phyloP scores from a whole-genome alignment of 1,140 invertebrate genomes.

The Dinoponera quadriceps region DNA sequence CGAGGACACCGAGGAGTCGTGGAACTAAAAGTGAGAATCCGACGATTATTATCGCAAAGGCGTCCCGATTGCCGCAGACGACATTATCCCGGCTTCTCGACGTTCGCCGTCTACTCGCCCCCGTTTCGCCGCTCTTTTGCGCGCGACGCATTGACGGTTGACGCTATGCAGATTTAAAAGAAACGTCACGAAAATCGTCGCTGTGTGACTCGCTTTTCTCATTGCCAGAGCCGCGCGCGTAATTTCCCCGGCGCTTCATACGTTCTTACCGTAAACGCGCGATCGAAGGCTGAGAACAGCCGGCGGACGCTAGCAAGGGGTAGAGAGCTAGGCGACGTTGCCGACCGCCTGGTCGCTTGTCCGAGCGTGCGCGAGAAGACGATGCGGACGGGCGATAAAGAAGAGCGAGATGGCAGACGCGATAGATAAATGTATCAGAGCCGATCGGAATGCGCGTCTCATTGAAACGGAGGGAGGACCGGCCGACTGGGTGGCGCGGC shows the following conservation, averaged over 20 bases:
- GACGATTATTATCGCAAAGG: too few relatives aligned
- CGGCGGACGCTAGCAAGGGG: conserved; percentile 23
- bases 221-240: conserved; percentile 1
- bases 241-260: conserved; percentile 11
- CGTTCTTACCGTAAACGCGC: conserved; percentile 33
- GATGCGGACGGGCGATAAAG: conserved; percentile 71
- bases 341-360: conserved; percentile 45
- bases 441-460: conserved; percentile 66
- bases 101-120: conserved; percentile 24
- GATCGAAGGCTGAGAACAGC: conserved; percentile 41
- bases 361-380: conserved; percentile 49
- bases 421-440: conserved; percentile 77
- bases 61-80: too few relatives aligned
- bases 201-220: conserved; percentile 52
- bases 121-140: too few relatives aligned
- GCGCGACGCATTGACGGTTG: background rate
- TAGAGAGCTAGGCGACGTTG: conserved; percentile 22
- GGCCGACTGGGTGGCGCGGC: background rate
- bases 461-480: conserved; percentile 52
- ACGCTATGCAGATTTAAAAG: too few relatives aligned
- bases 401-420: conserved; percentile 70
- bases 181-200: conserved; percentile 40
- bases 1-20: too few relatives aligned
- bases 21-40: too few relatives aligned
- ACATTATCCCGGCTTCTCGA: too few relatives aligned